Base-by-base conservation (phyloP, 2,888 invertebrate genomes). In the Nemapogon koenigi region DNA sequence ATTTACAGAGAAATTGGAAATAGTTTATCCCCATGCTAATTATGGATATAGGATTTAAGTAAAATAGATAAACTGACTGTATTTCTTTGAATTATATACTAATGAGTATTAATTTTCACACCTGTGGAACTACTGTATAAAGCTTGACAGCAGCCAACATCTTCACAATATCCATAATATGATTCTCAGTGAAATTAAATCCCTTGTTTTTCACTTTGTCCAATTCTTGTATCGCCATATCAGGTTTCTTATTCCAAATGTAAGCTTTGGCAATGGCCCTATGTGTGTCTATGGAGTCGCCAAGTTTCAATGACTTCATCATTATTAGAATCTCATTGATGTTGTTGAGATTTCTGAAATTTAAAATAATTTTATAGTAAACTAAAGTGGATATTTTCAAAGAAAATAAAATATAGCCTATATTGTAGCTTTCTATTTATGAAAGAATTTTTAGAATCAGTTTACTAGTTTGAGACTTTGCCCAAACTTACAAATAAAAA, bases 281-380 rank as follows among this genome's bases (percentile, higher is more conserved):
- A 42, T 80, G 75, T 0, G 84, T 85, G 22, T 73, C 71, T 2
- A 62, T 43, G 13, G 78, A 75, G 2, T 63, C 58, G 0, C 62
- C 47, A 2, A 87, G 50, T 38, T 82, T 80, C 0, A 83, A 68
- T 0, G 82, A 76, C 33, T 62, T 70, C 85, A 88, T 86, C 56
- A 81, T 83, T 25, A 67, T 65, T 3, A 84, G 48, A 1, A 84
- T 76, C 40, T 75, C 62, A 47, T 81, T 58, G 2, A 76, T 81
- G 17, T 72, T 76, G 1, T 64, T 46, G 1, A 60, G 38, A 11
- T 68, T 69, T 3, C 76, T 75, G 50, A 10, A 53, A 46, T 39
- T 15, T 28, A 28, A 40, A 29, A 7, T 22, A 22, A 22, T 22
- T 22, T 22, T 22, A n/a, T n/a, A n/a, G n/a, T n/a, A n/a, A n/a